Conservation (phyloP, 2,113 vertebrate genomes). For the Pandion haliaetus region DNA sequence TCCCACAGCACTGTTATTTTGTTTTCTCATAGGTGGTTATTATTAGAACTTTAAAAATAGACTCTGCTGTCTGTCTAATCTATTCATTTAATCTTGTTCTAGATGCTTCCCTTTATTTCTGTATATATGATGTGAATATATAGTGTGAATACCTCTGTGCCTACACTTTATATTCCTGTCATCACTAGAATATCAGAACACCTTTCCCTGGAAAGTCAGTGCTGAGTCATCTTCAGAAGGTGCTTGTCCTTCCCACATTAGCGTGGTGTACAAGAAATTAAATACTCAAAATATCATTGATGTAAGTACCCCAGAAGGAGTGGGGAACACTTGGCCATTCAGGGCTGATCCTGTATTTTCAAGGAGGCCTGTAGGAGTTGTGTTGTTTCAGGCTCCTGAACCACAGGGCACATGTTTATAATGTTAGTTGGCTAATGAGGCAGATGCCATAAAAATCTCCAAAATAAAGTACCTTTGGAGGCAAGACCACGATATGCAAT, state of each 20-base stretch:
- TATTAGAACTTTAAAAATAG: conserved; percentile 36
- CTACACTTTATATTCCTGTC: neutral
- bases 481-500: neutral
- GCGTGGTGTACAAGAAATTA: neutral
- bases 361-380: neutral
- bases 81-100: neutral
- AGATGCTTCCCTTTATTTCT: neutral
- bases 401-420: neutral
- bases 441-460: neutral
- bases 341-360: neutral
- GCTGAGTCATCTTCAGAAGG: conserved; percentile 7
- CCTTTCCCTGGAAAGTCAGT: neutral
- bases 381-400: neutral
- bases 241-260: neutral
- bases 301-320: neutral
- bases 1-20: neutral
- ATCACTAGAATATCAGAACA: neutral
- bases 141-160: neutral
- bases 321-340: neutral
- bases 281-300: neutral
- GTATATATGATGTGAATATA: neutral
- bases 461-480: neutral
- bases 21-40: conserved; percentile 7
- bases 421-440: neutral
- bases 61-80: neutral